Percentiles rank a stretch among this genome's conserved stretches.
phyloP scores from a whole-genome alignment of 2,797 vertebrate species.

The Hemibagrus guttatus region DNA sequence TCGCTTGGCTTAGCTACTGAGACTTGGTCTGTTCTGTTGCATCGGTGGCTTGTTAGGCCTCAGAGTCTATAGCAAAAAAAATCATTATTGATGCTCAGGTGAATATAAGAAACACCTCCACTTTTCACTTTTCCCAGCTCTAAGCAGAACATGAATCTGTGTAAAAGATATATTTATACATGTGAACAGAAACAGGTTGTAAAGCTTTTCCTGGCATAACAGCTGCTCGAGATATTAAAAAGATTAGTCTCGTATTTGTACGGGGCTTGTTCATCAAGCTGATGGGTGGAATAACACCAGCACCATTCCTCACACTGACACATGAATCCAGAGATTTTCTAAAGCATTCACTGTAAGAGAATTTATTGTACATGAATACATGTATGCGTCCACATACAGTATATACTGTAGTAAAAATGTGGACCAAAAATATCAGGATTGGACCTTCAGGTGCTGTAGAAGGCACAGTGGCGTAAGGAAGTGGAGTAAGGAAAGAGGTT shows the following conservation, averaged over 20 bases:
- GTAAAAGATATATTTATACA: background rate
- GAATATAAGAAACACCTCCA: background rate
- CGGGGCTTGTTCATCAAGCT: conserved; percentile 8
- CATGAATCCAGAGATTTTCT: conserved; percentile 22
- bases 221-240: conserved; percentile 43
- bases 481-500: background rate
- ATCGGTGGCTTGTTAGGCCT: conserved; percentile 29
- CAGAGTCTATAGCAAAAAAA: conserved; percentile 29
- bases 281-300: conserved; percentile 10
- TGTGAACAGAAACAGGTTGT: background rate
- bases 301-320: conserved; percentile 11
- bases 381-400: background rate
- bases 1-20: background rate
- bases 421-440: background rate
- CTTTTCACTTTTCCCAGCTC: background rate
- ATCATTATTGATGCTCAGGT: conserved; percentile 12
- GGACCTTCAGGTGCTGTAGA: background rate
- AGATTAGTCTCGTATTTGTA: conserved; percentile 42
- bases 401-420: background rate
- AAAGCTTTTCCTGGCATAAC: conserved; percentile 34
- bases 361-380: background rate
- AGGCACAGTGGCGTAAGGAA: background rate
- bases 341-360: conserved; percentile 6
- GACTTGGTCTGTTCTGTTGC: background rate
- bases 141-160: background rate